These are phyloP conservation scores for Aleadryas rufinucha DNA, from an alignment of 2,113 vertebrate species.

Conservation along the genomic window DNA sequence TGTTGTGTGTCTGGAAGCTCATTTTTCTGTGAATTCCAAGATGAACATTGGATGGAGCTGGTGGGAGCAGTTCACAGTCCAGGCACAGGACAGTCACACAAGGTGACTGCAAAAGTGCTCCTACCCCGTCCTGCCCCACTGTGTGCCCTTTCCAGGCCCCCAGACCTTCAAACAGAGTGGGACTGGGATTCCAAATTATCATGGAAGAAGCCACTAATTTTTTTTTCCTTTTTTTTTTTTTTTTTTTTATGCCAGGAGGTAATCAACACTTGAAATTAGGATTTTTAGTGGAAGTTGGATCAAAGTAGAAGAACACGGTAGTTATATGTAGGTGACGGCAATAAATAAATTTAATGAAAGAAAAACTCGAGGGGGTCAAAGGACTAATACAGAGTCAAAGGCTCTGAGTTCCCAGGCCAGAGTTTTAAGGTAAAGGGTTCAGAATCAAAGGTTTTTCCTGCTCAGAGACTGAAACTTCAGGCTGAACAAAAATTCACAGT, in stretches of 20 bases:
- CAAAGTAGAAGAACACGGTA: neutral
- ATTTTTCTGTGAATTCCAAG: neutral
- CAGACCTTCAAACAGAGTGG: neutral
- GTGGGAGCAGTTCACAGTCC: neutral
- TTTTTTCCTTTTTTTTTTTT: neutral
- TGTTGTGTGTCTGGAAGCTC: neutral
- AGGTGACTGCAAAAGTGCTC: neutral
- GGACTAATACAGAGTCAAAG: neutral
- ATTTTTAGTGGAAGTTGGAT: neutral
- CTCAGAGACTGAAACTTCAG: neutral
- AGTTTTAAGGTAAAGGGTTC: neutral
- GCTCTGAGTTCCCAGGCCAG: neutral
- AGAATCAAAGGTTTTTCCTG: neutral
- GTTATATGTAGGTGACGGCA: neutral
- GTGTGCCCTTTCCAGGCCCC: rapidly evolving
- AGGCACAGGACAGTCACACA: rapidly evolving
- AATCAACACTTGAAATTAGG: neutral
- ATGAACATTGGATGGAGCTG: neutral
- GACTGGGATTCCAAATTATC: neutral
- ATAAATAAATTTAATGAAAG: neutral
- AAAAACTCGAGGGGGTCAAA: neutral
- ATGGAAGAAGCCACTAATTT: neutral
- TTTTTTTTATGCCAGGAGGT: neutral
- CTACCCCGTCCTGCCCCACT: rapidly evolving
- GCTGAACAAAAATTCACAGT: neutral